These are phyloP conservation scores for Apamea sordens DNA, from an alignment of 2,888 invertebrate genomes.

Conservation along the genomic window DNA sequence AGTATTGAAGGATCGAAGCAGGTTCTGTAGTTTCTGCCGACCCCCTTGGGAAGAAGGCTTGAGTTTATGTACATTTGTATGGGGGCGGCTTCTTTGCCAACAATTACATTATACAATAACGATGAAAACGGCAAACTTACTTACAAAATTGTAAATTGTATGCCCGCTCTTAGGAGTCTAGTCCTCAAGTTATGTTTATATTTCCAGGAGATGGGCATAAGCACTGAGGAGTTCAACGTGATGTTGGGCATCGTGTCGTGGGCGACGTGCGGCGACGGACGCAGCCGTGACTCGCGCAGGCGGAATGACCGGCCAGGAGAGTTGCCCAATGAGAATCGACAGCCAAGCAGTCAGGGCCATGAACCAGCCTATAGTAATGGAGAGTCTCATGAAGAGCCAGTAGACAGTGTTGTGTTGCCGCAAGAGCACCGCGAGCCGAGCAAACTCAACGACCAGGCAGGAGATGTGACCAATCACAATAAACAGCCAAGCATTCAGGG, in stretches of 20 bases:
- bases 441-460: background rate
- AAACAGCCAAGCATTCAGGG: background rate
- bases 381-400: background rate
- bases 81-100: background rate
- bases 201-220: constrained; percentile 89
- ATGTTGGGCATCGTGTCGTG: constrained; percentile 96
- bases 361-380: background rate
- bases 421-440: background rate
- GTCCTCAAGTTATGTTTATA: background rate
- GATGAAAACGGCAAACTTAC: background rate
- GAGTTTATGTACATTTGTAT: background rate
- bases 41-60: background rate
- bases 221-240: constrained; percentile 92
- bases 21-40: background rate
- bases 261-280: constrained; percentile 95
- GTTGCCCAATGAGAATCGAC: background rate
- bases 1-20: background rate
- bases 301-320: background rate
- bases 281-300: constrained; percentile 85
- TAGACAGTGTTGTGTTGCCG: background rate
- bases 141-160: background rate
- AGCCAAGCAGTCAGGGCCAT: background rate
- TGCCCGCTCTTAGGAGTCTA: background rate
- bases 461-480: background rate
- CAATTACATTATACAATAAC: too few species aligned